Percentiles rank a stretch among this genome's conserved stretches.
phyloP scores from a whole-genome alignment of 2,797 vertebrate species.

The Falco columbarius region DNA sequence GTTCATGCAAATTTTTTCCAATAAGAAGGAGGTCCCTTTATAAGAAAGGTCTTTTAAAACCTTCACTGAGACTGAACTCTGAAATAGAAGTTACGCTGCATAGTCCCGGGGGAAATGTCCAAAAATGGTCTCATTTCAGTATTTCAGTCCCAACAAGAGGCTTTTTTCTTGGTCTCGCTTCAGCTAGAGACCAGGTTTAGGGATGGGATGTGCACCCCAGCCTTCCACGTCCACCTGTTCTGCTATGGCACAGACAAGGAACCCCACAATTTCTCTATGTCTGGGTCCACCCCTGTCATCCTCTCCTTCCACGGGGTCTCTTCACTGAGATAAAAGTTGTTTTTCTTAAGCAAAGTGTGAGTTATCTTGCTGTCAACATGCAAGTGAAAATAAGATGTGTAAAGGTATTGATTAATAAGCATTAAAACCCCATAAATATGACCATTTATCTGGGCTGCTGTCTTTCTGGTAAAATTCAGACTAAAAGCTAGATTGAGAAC shows the following conservation, averaged over 20 bases:
- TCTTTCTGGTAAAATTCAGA: neutral
- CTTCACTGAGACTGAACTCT: neutral
- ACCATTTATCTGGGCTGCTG: neutral
- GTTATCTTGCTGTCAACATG: neutral
- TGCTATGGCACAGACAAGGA: neutral
- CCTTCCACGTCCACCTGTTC: neutral
- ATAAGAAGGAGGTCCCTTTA: neutral
- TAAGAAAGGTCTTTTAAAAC: neutral
- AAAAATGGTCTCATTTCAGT: neutral
- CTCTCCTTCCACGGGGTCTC: neutral
- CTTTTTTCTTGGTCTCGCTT: neutral
- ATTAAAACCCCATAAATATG: neutral
- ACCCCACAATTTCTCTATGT: neutral
- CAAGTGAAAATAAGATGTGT: neutral
- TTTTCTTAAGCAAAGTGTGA: neutral
- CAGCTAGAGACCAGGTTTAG: neutral
- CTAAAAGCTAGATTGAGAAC: neutral
- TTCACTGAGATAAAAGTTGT: neutral
- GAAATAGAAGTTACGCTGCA: neutral
- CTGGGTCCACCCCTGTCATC: no score
- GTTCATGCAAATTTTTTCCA: neutral
- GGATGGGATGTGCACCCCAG: neutral
- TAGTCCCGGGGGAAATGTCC: neutral
- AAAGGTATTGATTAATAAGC: neutral
- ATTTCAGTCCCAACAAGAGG: neutral